phyloP scores from a whole-genome alignment of 1,140 invertebrate genomes.

The Dendrolimus kikuchii region DNA sequence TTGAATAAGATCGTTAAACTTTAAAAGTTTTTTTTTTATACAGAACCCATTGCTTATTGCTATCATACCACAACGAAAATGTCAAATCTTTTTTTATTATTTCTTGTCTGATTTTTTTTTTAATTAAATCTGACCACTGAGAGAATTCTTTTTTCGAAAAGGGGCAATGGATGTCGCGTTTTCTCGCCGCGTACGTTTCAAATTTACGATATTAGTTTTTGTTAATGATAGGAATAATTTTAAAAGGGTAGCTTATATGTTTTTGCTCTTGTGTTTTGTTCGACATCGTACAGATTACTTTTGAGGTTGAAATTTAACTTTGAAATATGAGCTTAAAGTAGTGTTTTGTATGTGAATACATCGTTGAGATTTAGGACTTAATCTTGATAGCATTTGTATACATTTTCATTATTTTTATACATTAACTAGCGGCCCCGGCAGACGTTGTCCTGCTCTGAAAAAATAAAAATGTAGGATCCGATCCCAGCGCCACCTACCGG shows the following conservation, averaged over 20 bases:
- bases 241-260: slow-evolving; percentile 9
- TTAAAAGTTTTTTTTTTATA: no score
- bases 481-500: no score
- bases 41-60: no score
- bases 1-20: no score
- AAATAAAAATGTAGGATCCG: no score
- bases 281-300: slow-evolving; percentile 2
- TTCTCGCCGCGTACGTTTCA: slow-evolving; percentile 41
- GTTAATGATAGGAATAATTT: slow-evolving; percentile 53
- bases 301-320: not conserved
- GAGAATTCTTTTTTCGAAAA: slow-evolving; percentile 32
- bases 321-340: not conserved
- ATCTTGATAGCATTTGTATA: no score
- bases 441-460: no score
- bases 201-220: slow-evolving; percentile 42
- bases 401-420: no score
- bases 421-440: no score
- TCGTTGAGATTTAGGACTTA: not conserved
- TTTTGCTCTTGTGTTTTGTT: slow-evolving; percentile 3
- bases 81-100: no score
- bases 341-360: not conserved
- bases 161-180: slow-evolving; percentile 47
- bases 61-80: no score
- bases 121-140: slow-evolving; percentile 20
- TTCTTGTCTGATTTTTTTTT: no score